Conservation (phyloP, 2,113 vertebrate species). For the Dunckerocampus dactyliophorus region DNA sequence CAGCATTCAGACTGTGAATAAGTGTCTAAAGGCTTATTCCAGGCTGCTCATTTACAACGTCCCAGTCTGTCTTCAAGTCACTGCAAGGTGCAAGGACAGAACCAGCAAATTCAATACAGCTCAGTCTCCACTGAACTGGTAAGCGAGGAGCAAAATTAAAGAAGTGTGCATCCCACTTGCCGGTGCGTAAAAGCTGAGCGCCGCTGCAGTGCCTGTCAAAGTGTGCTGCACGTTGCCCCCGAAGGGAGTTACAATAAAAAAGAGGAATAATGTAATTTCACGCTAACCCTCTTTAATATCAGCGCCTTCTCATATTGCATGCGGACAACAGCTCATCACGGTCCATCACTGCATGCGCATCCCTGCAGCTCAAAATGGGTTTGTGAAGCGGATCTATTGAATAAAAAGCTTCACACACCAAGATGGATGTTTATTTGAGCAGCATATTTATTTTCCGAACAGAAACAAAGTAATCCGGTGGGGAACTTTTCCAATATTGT, state of each 20-base stretch:
- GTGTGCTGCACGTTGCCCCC: constrained; percentile 20
- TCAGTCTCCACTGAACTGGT: not conserved
- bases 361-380: not conserved
- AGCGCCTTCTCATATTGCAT: constrained; percentile 26
- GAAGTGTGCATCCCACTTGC: not conserved
- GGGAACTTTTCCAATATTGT: no score
- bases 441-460: no score
- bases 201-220: constrained; percentile 33
- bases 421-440: not conserved
- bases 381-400: not conserved
- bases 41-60: not conserved
- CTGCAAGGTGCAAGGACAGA: not conserved
- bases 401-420: no score
- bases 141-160: not conserved
- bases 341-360: constrained; percentile 10
- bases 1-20: not conserved
- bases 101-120: not conserved
- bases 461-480: no score
- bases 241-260: constrained; percentile 28
- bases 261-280: constrained; percentile 40
- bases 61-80: no score
- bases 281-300: constrained; percentile 42
- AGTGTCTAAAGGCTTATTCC: not conserved
- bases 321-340: constrained; percentile 8
- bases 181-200: constrained; percentile 8